A percentile compares a stretch with the other conserved stretches of the same genome.
Evolutionary conservation across 2,113 vertebrate species (phyloP).

Genomic region (Hoplias malabaricus): DNA sequence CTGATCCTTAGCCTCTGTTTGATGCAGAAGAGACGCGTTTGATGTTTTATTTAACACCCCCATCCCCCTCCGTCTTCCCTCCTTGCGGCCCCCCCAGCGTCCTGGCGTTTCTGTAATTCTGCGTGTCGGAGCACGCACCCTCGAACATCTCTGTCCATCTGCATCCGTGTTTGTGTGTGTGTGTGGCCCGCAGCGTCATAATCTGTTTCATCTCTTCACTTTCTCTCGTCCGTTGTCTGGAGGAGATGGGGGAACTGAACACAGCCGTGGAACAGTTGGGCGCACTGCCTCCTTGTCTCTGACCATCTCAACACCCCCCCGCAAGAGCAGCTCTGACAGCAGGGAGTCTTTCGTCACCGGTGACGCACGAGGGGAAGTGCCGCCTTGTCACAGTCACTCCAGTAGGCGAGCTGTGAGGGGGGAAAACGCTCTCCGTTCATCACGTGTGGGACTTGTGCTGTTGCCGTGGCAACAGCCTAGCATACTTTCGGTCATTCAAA

Average conservation of each 20-base stretch:
- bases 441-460: neutral
- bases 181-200: neutral
- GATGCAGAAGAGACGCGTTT: neutral
- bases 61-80: neutral
- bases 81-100: neutral
- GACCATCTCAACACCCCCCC: neutral
- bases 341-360: neutral
- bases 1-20: neutral
- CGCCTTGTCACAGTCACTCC: neutral
- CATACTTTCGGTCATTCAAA: neutral
- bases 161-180: neutral
- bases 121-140: conserved; percentile 1
- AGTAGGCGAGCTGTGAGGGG: neutral
- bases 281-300: neutral
- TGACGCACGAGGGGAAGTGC: neutral
- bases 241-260: neutral
- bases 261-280: neutral
- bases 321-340: neutral
- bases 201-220: neutral
- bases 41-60: conserved; percentile 18
- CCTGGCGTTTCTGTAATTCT: neutral
- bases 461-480: conserved; percentile 25
- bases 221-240: neutral
- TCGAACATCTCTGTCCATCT: neutral
- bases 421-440: neutral